A percentile compares a stretch with the other conserved stretches of the same genome.
Evolutionary conservation across 2,888 invertebrate genomes (phyloP).

Genomic region (Sarcophaga caerulescens): DNA sequence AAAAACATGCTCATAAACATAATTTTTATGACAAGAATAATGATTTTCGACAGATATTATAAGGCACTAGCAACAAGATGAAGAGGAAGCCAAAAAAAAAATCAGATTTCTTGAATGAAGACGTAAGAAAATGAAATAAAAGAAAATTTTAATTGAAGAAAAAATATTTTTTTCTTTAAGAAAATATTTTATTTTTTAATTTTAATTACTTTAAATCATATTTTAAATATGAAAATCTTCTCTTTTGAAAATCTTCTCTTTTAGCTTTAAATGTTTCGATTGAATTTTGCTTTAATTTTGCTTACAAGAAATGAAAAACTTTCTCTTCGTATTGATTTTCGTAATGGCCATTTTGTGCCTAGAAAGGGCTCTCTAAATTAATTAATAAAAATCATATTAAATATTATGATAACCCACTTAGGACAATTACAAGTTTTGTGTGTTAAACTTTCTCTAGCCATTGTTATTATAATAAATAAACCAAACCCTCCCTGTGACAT

Average conservation of each 20-base stretch:
- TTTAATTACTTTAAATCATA: not conserved
- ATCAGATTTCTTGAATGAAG: not conserved
- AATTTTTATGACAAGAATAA: constrained; percentile 51
- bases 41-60: constrained; percentile 24
- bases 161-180: not conserved
- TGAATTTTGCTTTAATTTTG: not conserved
- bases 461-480: not conserved
- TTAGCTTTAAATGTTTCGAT: not conserved
- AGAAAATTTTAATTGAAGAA: not conserved
- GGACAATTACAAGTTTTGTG: constrained; percentile 27
- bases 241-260: not conserved
- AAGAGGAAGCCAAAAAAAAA: no score
- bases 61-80: not conserved
- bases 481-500: not conserved
- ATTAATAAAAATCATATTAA: constrained; percentile 64
- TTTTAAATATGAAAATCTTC: no score
- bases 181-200: not conserved
- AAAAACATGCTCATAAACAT: constrained; percentile 46
- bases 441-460: constrained; percentile 25
- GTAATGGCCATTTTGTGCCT: not conserved
- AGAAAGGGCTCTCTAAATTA: constrained; percentile 26
- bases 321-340: constrained; percentile 33
- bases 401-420: constrained; percentile 65
- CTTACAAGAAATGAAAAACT: not conserved
- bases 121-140: no score